A percentile compares a stretch with the other conserved stretches of the same genome.
Conservation (phyloP, 2,888 invertebrate species). For the Tortrix viridana region DNA sequence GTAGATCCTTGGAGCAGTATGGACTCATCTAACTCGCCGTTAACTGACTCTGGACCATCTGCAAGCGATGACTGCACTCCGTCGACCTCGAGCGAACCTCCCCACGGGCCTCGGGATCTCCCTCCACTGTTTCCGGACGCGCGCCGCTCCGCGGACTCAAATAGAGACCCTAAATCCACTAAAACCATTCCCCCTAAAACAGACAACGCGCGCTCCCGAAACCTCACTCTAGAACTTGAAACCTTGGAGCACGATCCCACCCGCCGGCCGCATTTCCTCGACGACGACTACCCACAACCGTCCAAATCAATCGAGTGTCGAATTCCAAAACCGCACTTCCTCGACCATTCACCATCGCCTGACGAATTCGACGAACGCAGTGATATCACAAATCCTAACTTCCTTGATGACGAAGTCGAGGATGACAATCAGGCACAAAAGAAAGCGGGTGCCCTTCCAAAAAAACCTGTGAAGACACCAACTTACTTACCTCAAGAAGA, state of each 20-base stretch:
- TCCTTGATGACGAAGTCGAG: constrained; percentile 75
- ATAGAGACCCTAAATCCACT: constrained; percentile 55
- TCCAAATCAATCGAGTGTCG: constrained; percentile 81
- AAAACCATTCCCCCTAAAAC: constrained; percentile 57
- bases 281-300: constrained; percentile 85
- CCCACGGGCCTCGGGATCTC: constrained; percentile 58
- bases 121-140: constrained; percentile 62
- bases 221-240: constrained; percentile 72
- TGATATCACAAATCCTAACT: constrained; percentile 79
- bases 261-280: constrained; percentile 85
- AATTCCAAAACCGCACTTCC: constrained; percentile 81
- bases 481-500: constrained; percentile 67
- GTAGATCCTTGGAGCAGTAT: constrained; percentile 83
- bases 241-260: constrained; percentile 67
- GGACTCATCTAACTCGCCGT: constrained; percentile 82
- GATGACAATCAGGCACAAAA: constrained; percentile 69
- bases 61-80: constrained; percentile 81
- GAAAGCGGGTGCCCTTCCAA: constrained; percentile 74
- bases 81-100: constrained; percentile 73
- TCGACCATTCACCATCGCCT: constrained; percentile 80
- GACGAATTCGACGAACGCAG: constrained; percentile 80
- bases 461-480: constrained; percentile 64
- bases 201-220: constrained; percentile 75
- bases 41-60: constrained; percentile 80
- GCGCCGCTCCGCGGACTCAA: constrained; percentile 68